Percentiles rank a stretch among this genome's conserved stretches.
Conservation (phyloP, 2,888 invertebrate genomes). For the Drosophila demipolita region DNA sequence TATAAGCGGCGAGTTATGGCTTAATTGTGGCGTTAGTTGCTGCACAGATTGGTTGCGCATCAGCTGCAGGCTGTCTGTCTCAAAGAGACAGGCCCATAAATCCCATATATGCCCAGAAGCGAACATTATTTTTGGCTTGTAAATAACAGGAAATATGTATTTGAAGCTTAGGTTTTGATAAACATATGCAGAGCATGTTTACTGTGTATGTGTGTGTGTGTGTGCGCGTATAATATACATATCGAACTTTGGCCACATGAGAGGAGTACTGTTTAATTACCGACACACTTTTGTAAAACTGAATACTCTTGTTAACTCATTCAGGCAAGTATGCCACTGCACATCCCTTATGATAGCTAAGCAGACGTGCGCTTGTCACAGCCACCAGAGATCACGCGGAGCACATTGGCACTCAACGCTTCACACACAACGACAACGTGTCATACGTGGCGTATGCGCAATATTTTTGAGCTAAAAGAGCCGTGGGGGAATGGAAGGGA, state of each 20-base stretch:
- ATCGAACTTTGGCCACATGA: background rate
- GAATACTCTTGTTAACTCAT: conserved; percentile 12
- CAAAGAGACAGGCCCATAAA: background rate
- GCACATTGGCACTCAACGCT: conserved; percentile 24
- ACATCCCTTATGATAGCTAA: conserved; percentile 41
- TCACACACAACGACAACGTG: conserved; percentile 57
- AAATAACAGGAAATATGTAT: background rate
- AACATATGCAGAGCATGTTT: background rate
- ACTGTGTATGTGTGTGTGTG: background rate
- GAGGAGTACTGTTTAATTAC: background rate
- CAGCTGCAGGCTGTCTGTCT: background rate
- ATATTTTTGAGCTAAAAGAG: conserved; percentile 34
- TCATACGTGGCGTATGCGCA: conserved; percentile 64
- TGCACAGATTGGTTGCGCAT: conserved; percentile 4
- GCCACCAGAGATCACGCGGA: conserved; percentile 50
- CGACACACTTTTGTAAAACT: background rate
- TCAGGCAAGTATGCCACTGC: conserved; percentile 16
- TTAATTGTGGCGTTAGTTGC: conserved; percentile 60
- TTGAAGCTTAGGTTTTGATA: background rate
- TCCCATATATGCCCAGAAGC: background rate
- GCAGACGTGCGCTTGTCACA: conserved; percentile 45
- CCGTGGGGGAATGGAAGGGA: background rate
- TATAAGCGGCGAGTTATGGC: conserved; percentile 62
- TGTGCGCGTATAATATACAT: background rate
- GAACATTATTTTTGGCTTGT: conserved; percentile 6